phyloP scores from a whole-genome alignment of 1,140 invertebrate genomes.

The Drosophila aff. region DNA sequence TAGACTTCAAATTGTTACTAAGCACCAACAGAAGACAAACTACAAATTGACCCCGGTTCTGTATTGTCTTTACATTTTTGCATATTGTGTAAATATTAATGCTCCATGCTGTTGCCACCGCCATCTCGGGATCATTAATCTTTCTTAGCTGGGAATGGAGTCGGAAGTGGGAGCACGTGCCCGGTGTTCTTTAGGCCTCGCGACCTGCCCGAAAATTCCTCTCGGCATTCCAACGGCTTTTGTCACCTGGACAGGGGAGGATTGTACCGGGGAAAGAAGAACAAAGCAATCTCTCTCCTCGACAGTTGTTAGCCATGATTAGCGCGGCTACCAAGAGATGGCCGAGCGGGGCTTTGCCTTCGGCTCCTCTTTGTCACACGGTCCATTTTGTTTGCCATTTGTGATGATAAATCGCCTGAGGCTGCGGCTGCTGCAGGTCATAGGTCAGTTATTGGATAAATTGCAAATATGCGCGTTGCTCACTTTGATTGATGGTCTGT shows the following conservation, averaged over 20 bases:
- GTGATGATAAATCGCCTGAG: conserved; percentile 67
- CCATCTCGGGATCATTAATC: conserved; percentile 67
- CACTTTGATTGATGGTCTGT: conserved; percentile 73
- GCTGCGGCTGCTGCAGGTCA: conserved; percentile 44
- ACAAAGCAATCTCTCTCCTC: conserved; percentile 29
- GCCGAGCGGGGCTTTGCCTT: conserved; percentile 25
- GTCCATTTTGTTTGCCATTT: conserved; percentile 74
- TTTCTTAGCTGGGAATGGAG: conserved; percentile 51
- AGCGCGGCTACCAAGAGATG: conserved; percentile 46
- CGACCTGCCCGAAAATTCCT: conserved; percentile 48
- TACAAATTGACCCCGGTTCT: conserved; percentile 57
- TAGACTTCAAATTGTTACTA: conserved; percentile 8
- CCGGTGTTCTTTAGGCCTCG: conserved; percentile 27
- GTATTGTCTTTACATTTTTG: conserved; percentile 45
- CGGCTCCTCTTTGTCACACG: conserved; percentile 51
- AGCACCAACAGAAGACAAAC: conserved; percentile 46
- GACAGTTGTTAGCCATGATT: conserved; percentile 60
- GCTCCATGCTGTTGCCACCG: conserved; percentile 44
- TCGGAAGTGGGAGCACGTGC: conserved; percentile 9
- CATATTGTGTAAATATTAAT: conserved; percentile 71
- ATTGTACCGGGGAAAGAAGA: conserved; percentile 6
- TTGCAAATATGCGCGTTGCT: conserved; percentile 50
- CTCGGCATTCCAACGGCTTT: conserved; percentile 21
- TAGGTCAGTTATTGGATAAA: conserved; percentile 77
- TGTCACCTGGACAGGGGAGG: conserved; percentile 29